Percentiles rank a stretch among this genome's conserved stretches.
Evolutionary conservation across 1,140 invertebrate genomes (phyloP).

Genomic region (Dreissena polymorpha): DNA sequence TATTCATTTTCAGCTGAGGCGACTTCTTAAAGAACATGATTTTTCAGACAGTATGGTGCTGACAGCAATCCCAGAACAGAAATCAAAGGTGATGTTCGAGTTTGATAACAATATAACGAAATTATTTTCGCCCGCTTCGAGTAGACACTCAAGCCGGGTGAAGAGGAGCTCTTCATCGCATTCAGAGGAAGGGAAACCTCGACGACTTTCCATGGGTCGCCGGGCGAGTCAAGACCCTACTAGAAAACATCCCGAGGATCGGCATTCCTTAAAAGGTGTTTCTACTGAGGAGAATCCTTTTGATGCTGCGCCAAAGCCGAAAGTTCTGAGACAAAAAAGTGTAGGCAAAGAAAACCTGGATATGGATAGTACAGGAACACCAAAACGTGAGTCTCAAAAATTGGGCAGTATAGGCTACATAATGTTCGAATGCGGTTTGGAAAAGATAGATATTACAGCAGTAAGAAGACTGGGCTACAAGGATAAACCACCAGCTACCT

Average conservation of each 20-base stretch:
- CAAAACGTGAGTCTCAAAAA: neutral
- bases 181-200: neutral
- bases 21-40: constrained; percentile 92
- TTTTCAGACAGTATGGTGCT: constrained; percentile 88
- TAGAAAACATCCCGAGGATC: constrained; percentile 22
- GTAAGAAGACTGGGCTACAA: constrained; percentile 82
- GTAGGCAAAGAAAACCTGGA: constrained; percentile 39
- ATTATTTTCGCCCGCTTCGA: constrained; percentile 43
- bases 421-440: constrained; percentile 97
- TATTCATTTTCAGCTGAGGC: constrained; percentile 93
- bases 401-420: constrained; percentile 87
- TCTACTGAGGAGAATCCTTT: constrained; percentile 42
- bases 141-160: constrained; percentile 5
- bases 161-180: constrained; percentile 46
- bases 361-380: neutral
- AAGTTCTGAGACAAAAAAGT: constrained; percentile 47
- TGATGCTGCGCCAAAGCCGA: constrained; percentile 51
- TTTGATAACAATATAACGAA: constrained; percentile 79
- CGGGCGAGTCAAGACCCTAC: constrained; percentile 34
- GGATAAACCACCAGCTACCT: constrained; percentile 62
- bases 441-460: constrained; percentile 93
- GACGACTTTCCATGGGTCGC: constrained; percentile 19
- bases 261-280: neutral
- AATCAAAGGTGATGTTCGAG: constrained; percentile 91
- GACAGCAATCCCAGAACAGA: constrained; percentile 93